Base-by-base conservation (phyloP, 2,797 vertebrate species). In the Spinibarbus caldwelli region DNA sequence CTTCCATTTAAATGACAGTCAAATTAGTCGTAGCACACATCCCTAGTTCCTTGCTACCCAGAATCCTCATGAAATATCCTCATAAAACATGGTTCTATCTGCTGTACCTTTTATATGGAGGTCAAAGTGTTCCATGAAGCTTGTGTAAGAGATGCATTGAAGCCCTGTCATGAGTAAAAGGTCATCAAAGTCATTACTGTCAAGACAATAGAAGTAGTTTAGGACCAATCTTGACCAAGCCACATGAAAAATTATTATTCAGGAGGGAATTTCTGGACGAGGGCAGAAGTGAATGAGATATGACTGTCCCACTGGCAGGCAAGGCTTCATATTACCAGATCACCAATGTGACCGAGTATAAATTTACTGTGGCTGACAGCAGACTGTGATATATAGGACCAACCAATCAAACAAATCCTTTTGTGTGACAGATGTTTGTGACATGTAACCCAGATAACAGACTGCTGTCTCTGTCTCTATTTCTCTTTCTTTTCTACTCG, bases 351-450 rank as follows among this genome's bases (percentile, higher is more conserved):
- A 34, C 83, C 15, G 92, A 91, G 92, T 92, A 94, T 94, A 94
- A 92, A 95, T 95, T 92, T 91, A 93, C 91, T 80, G 86, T 89
- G 89, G 88, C 88, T 82, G 91, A 94, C 94, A 92, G 90, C 88
- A 85, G 86, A 85, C 89, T 86, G 43, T 91, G 93, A 95, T 92
- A 88, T 89, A 95, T 93, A 89, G 88, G 86, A 89, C 85, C 80
- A 85, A 93, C 92, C 92, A 94, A 94, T 95, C 93, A 94, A 90
- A 94, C 87, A 87, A 80, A 91, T 92, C 92, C 78, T 87, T 91
- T 91, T 90, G 92, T 93, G 90, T 93, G 94, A 94, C 94, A 95
- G 93, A 94, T 93, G 93, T 93, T 91, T 91, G 85, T 79, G 87
- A 92, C 90, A 88, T 90, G 91, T 88, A 89, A 90, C 89, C 90